Conservation (phyloP, 2,888 invertebrate genomes). For the Melipona beecheii region DNA sequence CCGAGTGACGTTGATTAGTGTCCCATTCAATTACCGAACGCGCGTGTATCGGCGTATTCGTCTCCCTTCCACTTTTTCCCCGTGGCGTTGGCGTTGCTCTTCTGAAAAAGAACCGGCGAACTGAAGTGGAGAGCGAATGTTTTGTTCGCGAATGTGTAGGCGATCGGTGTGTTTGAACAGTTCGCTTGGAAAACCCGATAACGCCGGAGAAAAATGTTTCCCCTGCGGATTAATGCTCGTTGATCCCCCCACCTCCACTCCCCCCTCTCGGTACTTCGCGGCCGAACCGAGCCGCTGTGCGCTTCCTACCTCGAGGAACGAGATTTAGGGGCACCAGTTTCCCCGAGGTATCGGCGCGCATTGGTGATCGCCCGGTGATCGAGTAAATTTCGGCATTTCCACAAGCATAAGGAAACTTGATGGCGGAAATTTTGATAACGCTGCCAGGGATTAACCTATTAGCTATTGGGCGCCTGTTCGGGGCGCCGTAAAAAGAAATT, state of each 20-base stretch:
- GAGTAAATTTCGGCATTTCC: background rate
- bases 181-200: slow-evolving; percentile 48
- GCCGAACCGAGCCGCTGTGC: background rate
- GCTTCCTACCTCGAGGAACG: slow-evolving; percentile 26
- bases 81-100: background rate
- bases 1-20: too few species aligned
- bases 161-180: slow-evolving; percentile 32
- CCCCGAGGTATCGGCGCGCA: slow-evolving; percentile 5
- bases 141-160: background rate
- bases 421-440: background rate
- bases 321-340: slow-evolving; percentile 11
- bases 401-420: background rate
- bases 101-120: background rate
- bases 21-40: background rate
- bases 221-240: slow-evolving; percentile 44
- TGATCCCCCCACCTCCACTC: background rate
- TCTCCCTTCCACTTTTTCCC: too few species aligned
- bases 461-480: background rate
- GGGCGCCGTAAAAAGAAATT: background rate
- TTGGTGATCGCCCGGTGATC: background rate
- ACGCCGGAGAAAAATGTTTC: slow-evolving; percentile 46
- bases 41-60: background rate
- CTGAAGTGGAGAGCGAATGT: slow-evolving; percentile 5
- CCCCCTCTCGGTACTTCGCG: background rate
- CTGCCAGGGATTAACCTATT: background rate